phyloP scores from a whole-genome alignment of 2,113 vertebrate species.

The Microtus montanus region DNA sequence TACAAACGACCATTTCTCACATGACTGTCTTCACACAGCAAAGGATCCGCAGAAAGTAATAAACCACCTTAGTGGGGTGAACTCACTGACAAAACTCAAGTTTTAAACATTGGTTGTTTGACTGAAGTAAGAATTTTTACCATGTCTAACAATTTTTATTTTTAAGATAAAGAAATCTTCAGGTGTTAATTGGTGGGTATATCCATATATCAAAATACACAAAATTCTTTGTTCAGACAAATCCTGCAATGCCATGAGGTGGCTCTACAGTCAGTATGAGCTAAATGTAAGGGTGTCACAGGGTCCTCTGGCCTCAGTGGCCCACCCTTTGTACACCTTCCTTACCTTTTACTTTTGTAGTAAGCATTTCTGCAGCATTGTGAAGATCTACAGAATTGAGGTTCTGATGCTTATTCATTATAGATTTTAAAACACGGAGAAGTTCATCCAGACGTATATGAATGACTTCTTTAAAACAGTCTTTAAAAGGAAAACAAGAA shows the following conservation, averaged over 20 bases:
- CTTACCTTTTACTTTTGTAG: conserved; percentile 98
- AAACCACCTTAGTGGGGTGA: not conserved
- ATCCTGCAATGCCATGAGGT: not conserved
- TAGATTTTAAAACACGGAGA: conserved; percentile 91
- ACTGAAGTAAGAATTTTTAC: conserved; percentile 27
- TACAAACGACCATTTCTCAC: conserved; percentile 28
- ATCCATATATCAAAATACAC: conserved; percentile 42
- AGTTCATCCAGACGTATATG: conserved; percentile 95
- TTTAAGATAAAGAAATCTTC: conserved; percentile 38
- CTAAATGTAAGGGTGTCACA: not conserved
- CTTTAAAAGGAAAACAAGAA: conserved; percentile 80
- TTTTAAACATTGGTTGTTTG: conserved; percentile 10
- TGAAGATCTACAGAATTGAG: conserved; percentile 97
- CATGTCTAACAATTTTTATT: conserved; percentile 33
- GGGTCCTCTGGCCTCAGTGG: not conserved
- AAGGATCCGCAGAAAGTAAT: not conserved
- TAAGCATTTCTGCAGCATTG: conserved; percentile 94
- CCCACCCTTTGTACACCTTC: not conserved
- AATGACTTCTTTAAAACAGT: conserved; percentile 91
- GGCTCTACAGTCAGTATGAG: not conserved
- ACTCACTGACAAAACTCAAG: conserved; percentile 26
- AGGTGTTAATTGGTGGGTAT: not conserved
- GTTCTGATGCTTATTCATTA: conserved; percentile 94
- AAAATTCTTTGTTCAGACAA: not conserved
- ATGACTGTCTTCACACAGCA: not conserved